Evolutionary conservation across 1,140 invertebrate species (phyloP).

Genomic region (Monochamus saltuarius): DNA sequence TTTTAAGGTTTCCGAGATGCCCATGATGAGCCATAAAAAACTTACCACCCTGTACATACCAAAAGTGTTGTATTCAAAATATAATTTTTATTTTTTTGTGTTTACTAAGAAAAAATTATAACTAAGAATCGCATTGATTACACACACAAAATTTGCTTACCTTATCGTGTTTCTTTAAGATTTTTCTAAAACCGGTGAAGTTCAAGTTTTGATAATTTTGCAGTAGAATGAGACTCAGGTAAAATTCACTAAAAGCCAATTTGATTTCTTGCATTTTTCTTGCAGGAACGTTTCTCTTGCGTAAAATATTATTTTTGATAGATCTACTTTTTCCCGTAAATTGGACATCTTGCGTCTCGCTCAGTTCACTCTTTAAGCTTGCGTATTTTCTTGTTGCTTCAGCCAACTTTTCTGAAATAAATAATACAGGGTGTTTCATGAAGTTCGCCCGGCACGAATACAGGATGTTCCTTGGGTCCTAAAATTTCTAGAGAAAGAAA

Average conservation of each 20-base stretch:
- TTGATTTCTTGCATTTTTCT: conserved; percentile 92
- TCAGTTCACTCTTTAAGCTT: conserved; percentile 85
- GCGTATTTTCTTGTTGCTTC: conserved; percentile 95
- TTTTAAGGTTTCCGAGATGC: too few species aligned
- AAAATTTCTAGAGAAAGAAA: too few species aligned
- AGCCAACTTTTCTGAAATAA: conserved; percentile 89
- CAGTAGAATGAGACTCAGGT: conserved; percentile 91
- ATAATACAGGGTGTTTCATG: too few species aligned
- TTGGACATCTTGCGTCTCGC: conserved; percentile 70
- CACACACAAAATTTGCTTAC: conserved; percentile 58
- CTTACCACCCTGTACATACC: too few species aligned
- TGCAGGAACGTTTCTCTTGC: conserved; percentile 60
- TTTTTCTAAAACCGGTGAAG: conserved; percentile 98
- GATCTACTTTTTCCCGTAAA: conserved; percentile 57
- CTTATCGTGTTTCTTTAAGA: conserved; percentile 99
- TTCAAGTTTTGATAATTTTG: conserved; percentile 95
- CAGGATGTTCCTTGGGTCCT: too few species aligned
- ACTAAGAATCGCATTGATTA: too few species aligned
- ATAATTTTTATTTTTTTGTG: too few species aligned
- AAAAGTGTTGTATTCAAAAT: too few species aligned
- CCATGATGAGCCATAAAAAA: too few species aligned
- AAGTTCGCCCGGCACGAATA: too few species aligned
- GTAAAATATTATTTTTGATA: conserved; percentile 53
- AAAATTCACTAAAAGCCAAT: conserved; percentile 98
- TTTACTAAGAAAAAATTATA: too few species aligned